These are phyloP conservation scores for Erebia ligea DNA, from an alignment of 2,888 invertebrate genomes.

Conservation along the genomic window DNA sequence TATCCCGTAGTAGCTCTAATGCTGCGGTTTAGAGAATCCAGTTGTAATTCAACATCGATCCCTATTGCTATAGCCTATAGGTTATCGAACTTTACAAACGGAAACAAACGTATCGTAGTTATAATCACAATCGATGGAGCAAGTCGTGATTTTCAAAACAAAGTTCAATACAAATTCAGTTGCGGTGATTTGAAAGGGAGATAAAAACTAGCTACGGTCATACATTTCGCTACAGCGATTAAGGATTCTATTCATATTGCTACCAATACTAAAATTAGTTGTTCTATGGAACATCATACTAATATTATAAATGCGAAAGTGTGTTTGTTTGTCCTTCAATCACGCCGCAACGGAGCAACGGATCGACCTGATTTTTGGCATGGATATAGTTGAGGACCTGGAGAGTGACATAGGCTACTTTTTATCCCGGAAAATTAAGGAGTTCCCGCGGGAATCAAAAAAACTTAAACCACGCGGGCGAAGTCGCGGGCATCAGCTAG, in stretches of 20 bases:
- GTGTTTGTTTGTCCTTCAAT: no score
- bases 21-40: constrained; percentile 26
- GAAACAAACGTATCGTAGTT: constrained; percentile 37
- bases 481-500: no score
- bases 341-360: no score
- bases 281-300: background rate
- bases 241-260: background rate
- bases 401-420: no score
- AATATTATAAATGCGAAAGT: no score
- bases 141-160: constrained; percentile 29
- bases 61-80: constrained; percentile 25
- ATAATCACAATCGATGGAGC: constrained; percentile 26
- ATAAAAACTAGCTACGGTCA: constrained; percentile 9
- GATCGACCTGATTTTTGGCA: no score
- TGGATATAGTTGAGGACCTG: no score
- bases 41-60: constrained; percentile 33
- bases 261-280: background rate
- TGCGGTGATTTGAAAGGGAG: constrained; percentile 15
- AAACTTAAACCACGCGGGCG: no score
- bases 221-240: constrained; percentile 4
- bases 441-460: no score
- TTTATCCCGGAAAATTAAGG: no score
- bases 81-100: constrained; percentile 34
- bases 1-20: constrained; percentile 25
- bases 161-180: constrained; percentile 20